Evolutionary conservation across 2,113 vertebrate genomes (phyloP).

Genomic region (Hyla sarda): DNA sequence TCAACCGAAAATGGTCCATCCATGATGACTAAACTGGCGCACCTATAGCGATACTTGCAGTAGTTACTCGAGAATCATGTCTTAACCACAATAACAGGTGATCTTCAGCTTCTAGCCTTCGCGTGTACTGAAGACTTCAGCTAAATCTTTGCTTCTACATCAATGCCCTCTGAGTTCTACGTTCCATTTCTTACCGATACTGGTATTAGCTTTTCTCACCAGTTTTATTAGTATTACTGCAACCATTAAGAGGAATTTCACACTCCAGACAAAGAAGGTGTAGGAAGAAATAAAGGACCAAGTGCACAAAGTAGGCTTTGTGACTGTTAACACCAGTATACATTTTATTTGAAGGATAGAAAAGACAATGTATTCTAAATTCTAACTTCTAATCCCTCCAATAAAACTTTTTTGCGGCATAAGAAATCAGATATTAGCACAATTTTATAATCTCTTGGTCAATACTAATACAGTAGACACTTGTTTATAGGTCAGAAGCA

Average conservation of each 20-base stretch:
- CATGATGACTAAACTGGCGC: neutral
- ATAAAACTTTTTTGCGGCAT: no score
- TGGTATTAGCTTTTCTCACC: no score
- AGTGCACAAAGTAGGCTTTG: neutral
- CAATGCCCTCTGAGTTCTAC: neutral
- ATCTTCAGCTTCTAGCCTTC: neutral
- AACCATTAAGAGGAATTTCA: no score
- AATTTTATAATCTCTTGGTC: neutral
- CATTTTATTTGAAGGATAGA: no score
- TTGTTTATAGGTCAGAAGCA: no score
- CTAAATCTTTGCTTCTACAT: neutral
- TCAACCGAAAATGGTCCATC: slow-evolving; percentile 2
- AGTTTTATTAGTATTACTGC: no score
- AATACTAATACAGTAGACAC: neutral
- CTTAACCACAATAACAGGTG: neutral
- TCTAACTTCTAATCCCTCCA: no score
- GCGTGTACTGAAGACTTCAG: no score
- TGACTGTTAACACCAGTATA: no score
- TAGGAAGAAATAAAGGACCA: neutral
- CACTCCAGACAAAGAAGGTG: neutral
- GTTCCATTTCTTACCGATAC: neutral
- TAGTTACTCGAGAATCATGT: neutral
- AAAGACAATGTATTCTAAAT: no score
- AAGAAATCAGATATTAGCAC: no score
- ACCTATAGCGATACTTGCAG: neutral